Base-by-base conservation (phyloP, 2,888 invertebrate species). In the Axea sp. region DNA sequence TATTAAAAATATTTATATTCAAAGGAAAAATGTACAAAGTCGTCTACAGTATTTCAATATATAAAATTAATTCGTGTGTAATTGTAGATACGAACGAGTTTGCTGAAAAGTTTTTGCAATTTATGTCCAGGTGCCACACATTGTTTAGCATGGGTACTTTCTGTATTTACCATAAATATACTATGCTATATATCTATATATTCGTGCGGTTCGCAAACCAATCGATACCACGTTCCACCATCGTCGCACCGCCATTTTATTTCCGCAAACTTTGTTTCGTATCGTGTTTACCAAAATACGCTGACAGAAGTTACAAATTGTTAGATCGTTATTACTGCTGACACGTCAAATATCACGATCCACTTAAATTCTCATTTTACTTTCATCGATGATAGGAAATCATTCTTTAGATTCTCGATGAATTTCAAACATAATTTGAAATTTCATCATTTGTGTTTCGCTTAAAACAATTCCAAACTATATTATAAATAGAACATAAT, bases 241-340 rank as follows among this genome's bases (percentile, higher is more conserved):
- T 80, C 76, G 79, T 60, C 73, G 78, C 59, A 77, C 81, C 82
- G 83, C 84, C 85, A 85, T 85, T 85, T 84, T 83, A 84, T 83
- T 81, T 77, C 73, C 76, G 74, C 71, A 65, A 77, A 77, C 76
- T 73, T 79, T 78, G 77, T 79, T n/a, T 80, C 81, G 77, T 69
- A 33, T 73, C 62, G 41, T 30, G 47, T 45, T 19, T 51, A 19
- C 45, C 8, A 22, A 2, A 59, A 59, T 30, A 57, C 30, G 64
- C 51, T 64, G 57, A 57, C 71, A 71, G 57, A 62, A 41, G 33
- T 57, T 33, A 57, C 43, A 39, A 62, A 62, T 62, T 30, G 37
- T 60, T 43, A 35, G 35, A 68, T 59, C 68, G 51, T 55, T 41
- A 59, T 59, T 43, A 59, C 9, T 14, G 35, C 24, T 53, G 26